Evolutionary conservation across 1,140 invertebrate genomes (phyloP), one percentile per base, ranked within the genome.

Genomic region (Drosophila tani): DNA sequence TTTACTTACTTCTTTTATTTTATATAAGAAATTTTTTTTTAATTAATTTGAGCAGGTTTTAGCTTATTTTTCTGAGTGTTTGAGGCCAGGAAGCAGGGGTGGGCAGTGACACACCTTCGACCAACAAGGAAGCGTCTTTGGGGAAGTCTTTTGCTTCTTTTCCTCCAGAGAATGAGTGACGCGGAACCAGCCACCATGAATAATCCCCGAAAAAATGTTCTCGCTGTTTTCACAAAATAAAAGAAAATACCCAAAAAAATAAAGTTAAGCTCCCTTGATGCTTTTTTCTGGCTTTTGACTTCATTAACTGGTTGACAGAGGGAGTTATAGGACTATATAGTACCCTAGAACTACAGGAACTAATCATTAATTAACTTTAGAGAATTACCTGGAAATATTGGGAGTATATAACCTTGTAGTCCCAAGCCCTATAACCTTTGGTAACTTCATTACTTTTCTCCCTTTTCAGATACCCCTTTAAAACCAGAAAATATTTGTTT

Each of bases 21-120:
- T n/a, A n/a, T n/a, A n/a, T n/a, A n/a, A n/a, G n/a, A n/a, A n/a
- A n/a, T n/a, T n/a, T n/a, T n/a, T n/a, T n/a, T n/a, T n/a, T n/a
- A n/a, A n/a, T n/a, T 11, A 5, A 5, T 12, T 38, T 38, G 5
- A 14, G 11, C 3, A 5, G 12, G 14, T 11, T 35, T 45, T 19
- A 2, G 15, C 15, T 43, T 38, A 38, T 55, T 56, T 24, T 29
- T 65, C 15, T 7, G 0, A 68, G 67, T 70, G 67, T 24, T 17
- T 1, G 1, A 27, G 40, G 24, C 15, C 41, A 24, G 65, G 65
- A 49, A 58, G 51, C 56, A 69, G 74, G n/a, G n/a, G n/a, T n/a
- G 82, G 82, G 77, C 80, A 87, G 65, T 84, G 83, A 84, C 83
- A 87, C 83, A 87, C 83, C 83, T 88, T 83, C 21, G 45, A 11